phyloP scores from a whole-genome alignment of 23 tunicate genomes.

The Oikopleura dioica region DNA sequence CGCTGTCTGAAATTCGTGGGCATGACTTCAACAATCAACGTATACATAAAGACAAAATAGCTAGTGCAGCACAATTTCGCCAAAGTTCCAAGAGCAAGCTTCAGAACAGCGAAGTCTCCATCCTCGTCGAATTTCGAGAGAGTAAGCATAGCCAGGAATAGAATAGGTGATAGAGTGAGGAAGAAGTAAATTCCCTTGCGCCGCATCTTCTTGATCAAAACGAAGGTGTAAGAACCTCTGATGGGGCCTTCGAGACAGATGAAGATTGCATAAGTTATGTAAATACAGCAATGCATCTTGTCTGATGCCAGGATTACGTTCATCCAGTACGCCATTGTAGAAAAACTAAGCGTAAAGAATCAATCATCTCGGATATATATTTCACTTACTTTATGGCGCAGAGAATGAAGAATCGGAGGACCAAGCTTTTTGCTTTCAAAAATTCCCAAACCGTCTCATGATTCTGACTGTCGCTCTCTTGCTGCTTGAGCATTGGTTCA shows the following conservation, averaged over 20 bases:
- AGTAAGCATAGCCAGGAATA: neutral
- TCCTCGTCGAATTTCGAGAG: neutral
- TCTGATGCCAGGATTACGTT: neutral
- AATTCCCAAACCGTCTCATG: neutral
- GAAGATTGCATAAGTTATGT: neutral
- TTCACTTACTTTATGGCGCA: neutral
- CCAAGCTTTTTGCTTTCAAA: neutral
- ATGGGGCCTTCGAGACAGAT: neutral
- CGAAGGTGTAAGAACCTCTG: neutral
- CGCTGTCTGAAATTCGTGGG: neutral
- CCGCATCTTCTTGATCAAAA: neutral
- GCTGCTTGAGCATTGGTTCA: neutral
- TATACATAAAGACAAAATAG: neutral
- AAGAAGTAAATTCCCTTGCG: neutral
- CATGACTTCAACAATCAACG: neutral
- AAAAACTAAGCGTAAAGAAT: neutral
- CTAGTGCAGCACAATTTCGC: neutral
- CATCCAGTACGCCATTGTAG: neutral
- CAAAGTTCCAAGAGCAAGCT: neutral
- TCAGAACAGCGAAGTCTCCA: neutral
- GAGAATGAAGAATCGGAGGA: neutral
- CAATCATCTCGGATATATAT: neutral
- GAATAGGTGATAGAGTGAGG: neutral
- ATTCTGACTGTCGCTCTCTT: neutral
- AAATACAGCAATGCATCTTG: neutral